These are phyloP conservation scores for Silurus aristotelis DNA, from an alignment of 2,797 vertebrate genomes.

Conservation along the genomic window DNA sequence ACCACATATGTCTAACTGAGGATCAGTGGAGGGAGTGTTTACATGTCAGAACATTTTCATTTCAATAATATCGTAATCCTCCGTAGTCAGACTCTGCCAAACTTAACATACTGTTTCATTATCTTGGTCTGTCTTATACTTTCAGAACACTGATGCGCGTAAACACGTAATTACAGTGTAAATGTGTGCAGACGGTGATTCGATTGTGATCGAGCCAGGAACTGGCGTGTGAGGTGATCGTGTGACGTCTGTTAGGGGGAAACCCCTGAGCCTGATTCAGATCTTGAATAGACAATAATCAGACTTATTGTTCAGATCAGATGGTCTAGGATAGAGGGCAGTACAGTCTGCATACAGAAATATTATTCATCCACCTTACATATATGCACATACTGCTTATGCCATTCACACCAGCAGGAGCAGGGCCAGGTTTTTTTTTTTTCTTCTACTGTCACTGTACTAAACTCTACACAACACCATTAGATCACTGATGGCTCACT, in stretches of 20 bases:
- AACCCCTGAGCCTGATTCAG: slow-evolving; percentile 5
- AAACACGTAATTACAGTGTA: neutral
- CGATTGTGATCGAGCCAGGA: neutral
- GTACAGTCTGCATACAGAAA: too few relatives aligned
- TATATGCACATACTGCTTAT: too few relatives aligned
- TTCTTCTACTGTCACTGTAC: neutral
- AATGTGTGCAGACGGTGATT: neutral
- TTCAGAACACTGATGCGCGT: neutral
- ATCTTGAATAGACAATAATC: neutral
- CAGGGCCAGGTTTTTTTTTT: neutral
- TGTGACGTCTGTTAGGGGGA: neutral
- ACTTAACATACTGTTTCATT: neutral
- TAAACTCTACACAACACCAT: too few relatives aligned
- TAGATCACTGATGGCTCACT: too few relatives aligned
- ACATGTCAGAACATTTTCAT: neutral
- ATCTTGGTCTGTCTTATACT: neutral
- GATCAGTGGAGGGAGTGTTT: neutral
- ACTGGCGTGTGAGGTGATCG: neutral
- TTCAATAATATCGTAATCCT: neutral
- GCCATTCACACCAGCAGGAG: too few relatives aligned
- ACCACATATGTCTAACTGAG: neutral
- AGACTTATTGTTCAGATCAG: too few relatives aligned
- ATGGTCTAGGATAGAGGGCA: neutral
- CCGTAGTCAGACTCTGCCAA: neutral
- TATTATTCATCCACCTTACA: neutral